These are phyloP conservation scores for Adoxophyes honmai DNA, from an alignment of 1,140 invertebrate genomes.

Conservation along the genomic window DNA sequence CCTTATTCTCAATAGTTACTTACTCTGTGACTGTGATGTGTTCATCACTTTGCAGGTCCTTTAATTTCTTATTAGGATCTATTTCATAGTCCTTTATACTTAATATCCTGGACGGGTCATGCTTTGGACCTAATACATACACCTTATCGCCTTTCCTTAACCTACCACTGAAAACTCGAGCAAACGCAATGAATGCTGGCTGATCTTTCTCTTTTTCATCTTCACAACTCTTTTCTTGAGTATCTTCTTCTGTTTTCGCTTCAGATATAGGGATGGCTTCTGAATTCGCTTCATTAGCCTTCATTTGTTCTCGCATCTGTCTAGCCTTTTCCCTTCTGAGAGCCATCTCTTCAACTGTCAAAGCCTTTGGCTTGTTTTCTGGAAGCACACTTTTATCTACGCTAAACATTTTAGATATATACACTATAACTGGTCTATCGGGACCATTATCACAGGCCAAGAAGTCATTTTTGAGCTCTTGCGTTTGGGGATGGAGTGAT, in stretches of 20 bases:
- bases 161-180: constrained; percentile 94
- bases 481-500: constrained; percentile 83
- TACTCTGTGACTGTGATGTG: constrained; percentile 71
- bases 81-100: constrained; percentile 66
- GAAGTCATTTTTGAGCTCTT: constrained; percentile 87
- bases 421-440: constrained; percentile 89
- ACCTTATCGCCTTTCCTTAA: constrained; percentile 86
- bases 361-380: constrained; percentile 83
- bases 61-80: constrained; percentile 78
- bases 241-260: constrained; percentile 61
- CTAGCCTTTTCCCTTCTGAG: constrained; percentile 83
- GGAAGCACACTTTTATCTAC: constrained; percentile 85
- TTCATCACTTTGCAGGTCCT: constrained; percentile 82
- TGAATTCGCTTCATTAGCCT: constrained; percentile 66
- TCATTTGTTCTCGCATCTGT: constrained; percentile 79
- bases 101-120: constrained; percentile 85
- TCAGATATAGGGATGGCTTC: constrained; percentile 75
- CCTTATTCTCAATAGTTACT: too few species aligned
- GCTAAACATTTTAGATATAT: constrained; percentile 97
- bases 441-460: constrained; percentile 82
- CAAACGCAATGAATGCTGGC: constrained; percentile 93
- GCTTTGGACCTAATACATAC: constrained; percentile 94
- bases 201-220: constrained; percentile 70
- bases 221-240: constrained; percentile 42
- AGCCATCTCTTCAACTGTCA: constrained; percentile 88